Evolutionary conservation across 2,797 vertebrate genomes (phyloP), one percentile per base, ranked within the genome.

Genomic region (Malacoctenus gilli): DNA sequence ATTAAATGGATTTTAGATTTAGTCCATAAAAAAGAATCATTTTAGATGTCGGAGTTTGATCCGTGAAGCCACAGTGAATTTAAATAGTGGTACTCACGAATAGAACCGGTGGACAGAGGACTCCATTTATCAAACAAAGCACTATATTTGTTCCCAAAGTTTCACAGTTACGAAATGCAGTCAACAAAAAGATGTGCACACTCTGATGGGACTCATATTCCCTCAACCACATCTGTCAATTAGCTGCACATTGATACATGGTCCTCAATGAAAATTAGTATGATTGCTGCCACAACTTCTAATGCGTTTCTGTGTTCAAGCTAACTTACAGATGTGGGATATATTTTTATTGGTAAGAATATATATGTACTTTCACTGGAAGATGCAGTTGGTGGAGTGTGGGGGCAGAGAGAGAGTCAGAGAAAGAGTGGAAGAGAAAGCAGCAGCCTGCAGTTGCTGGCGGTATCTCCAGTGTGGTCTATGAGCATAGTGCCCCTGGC

Each of bases 31-130:
- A 30, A 60, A 18, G 4, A 6, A 13, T 37, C 8, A 31, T 23
- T 54, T 8, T 21, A 42, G 23, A 31, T 52, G 21, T 12, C 25
- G 35, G 22, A 35, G 18, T 44, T 56, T 18, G 1, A 23, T 50
- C 39, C 34, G 9, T 37, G 2, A 51, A 10, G 40, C 4, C 13
- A 13, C 4, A 39, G 14, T 10, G n/a, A 15, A 36, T 19, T 52
- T 22, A 21, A 2, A 19, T 3, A 25, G 6, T 38, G 8, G 11
- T 34, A 32, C 22, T 47, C 25, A 54, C 16, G 21, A 20, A 55
- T 10, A 20, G 36, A 49, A 39, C 57, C 11, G 39, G 14, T 49
- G 38, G 49, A 20, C 9, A n/a, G 2, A 9, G 8, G 4, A 4
- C 23, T 14, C 28, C 10, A 30, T 44, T 23, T 23, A 23, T n/a